A percentile compares a stretch with the other conserved stretches of the same genome.
Evolutionary conservation across 2,888 invertebrate genomes (phyloP).

Genomic region (Hirudinaria manillensis): DNA sequence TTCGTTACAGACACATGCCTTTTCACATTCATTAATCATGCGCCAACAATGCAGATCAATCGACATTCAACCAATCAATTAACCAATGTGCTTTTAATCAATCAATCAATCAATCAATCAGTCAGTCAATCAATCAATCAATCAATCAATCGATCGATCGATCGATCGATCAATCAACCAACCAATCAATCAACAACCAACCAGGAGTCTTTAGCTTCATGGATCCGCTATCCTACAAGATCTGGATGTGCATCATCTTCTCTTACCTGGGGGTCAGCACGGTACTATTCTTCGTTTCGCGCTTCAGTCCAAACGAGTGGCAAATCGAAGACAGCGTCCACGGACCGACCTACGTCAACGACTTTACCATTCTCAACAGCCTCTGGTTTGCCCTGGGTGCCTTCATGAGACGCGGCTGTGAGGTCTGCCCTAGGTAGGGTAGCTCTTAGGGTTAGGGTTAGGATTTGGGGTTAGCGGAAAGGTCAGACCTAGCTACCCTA

Average conservation of each 20-base stretch:
- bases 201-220: constrained; percentile 95
- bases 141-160: constrained; percentile 58
- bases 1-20: too few relatives aligned
- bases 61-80: too few relatives aligned
- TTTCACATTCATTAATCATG: too few relatives aligned
- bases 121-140: constrained; percentile 76
- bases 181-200: constrained; percentile 76
- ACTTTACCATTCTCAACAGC: constrained; percentile 76
- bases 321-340: constrained; percentile 56
- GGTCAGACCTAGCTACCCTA: too few relatives aligned
- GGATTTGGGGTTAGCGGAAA: not conserved
- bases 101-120: constrained; percentile 58
- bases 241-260: constrained; percentile 80
- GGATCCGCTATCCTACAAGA: constrained; percentile 90
- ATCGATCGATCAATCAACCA: constrained; percentile 55
- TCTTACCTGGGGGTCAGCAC: constrained; percentile 94
- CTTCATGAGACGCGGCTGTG: constrained; percentile 95
- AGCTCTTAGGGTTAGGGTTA: constrained; percentile 51
- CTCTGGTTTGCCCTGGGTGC: constrained; percentile 93
- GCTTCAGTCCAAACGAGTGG: constrained; percentile 95
- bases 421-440: constrained; percentile 77
- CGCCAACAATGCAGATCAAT: too few relatives aligned
- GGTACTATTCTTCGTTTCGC: constrained; percentile 90
- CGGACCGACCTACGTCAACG: constrained; percentile 42
- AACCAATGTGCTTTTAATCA: too few relatives aligned